phyloP scores from a whole-genome alignment of 2,888 invertebrate species.

The Archaeoteleia sp. region DNA sequence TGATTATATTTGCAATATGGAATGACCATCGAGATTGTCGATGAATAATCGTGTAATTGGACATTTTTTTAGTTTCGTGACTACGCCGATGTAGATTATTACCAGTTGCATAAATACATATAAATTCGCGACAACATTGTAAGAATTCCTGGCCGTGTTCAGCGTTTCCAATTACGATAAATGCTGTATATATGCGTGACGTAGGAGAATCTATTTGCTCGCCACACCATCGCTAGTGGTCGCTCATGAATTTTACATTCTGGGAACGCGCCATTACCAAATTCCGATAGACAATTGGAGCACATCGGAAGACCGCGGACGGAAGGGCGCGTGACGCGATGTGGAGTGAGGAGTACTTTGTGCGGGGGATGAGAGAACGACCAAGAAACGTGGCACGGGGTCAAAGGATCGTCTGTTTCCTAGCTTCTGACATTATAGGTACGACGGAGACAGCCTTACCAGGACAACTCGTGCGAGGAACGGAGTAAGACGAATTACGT shows the following conservation, averaged over 20 bases:
- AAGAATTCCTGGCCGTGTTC: slow-evolving; percentile 30
- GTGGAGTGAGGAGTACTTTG: slow-evolving; percentile 21
- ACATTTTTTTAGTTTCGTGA: no score
- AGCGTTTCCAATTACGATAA: slow-evolving; percentile 37
- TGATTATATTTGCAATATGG: no score
- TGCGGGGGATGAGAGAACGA: slow-evolving; percentile 24
- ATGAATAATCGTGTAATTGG: no score
- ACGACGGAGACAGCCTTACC: not conserved
- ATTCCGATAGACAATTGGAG: slow-evolving; percentile 64
- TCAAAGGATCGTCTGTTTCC: slow-evolving; percentile 38
- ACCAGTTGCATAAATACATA: slow-evolving; percentile 18
- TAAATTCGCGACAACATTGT: slow-evolving; percentile 26
- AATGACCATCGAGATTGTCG: no score
- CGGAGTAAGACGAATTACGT: not conserved
- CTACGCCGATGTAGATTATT: no score
- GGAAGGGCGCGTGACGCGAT: slow-evolving; percentile 30
- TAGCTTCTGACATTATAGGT: slow-evolving; percentile 5
- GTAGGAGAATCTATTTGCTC: slow-evolving; percentile 54
- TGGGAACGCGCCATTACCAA: slow-evolving; percentile 62
- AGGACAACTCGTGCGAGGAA: not conserved
- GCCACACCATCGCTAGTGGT: slow-evolving; percentile 54
- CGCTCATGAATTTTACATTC: slow-evolving; percentile 64
- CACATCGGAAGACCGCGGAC: slow-evolving; percentile 40
- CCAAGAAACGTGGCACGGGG: slow-evolving; percentile 53
- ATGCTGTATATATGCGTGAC: slow-evolving; percentile 41